A percentile compares a stretch with the other conserved stretches of the same genome.
phyloP scores from a whole-genome alignment of 2,797 vertebrate genomes.

The Micromesistius poutassou region DNA sequence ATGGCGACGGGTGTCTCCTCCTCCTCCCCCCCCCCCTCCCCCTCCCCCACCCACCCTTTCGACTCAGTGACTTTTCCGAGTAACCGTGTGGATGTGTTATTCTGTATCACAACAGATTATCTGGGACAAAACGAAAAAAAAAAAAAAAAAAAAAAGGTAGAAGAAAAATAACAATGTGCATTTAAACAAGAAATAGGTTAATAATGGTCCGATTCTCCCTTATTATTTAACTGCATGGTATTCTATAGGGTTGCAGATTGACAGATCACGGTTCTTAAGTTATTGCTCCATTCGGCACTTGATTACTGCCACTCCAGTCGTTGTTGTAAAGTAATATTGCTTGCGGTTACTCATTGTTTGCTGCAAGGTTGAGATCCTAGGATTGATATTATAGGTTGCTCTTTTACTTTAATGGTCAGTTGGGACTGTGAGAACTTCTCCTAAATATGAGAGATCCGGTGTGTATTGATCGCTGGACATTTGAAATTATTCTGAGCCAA shows the following conservation, averaged over 20 bases:
- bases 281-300: slow-evolving; percentile 80
- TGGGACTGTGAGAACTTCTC: slow-evolving; percentile 20
- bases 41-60: slow-evolving; percentile 57
- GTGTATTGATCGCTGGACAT: background rate
- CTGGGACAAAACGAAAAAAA: slow-evolving; percentile 35
- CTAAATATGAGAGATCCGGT: background rate
- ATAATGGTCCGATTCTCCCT: slow-evolving; percentile 62
- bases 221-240: slow-evolving; percentile 86
- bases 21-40: slow-evolving; percentile 50
- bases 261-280: slow-evolving; percentile 78
- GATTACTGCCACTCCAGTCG: slow-evolving; percentile 77
- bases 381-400: slow-evolving; percentile 37
- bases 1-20: slow-evolving; percentile 70
- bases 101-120: slow-evolving; percentile 75
- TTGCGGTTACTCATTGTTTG: slow-evolving; percentile 63
- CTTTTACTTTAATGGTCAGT: slow-evolving; percentile 39
- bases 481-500: slow-evolving; percentile 40
- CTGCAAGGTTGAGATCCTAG: slow-evolving; percentile 51
- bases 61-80: slow-evolving; percentile 82
- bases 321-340: slow-evolving; percentile 69
- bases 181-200: slow-evolving; percentile 66
- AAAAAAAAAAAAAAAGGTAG: slow-evolving; percentile 31
- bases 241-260: slow-evolving; percentile 83
- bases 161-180: slow-evolving; percentile 39
- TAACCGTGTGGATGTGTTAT: slow-evolving; percentile 83